Evolutionary conservation across 2,888 invertebrate species (phyloP), one percentile per base, ranked within the genome.

Genomic region (Podotricha telesiphe): DNA sequence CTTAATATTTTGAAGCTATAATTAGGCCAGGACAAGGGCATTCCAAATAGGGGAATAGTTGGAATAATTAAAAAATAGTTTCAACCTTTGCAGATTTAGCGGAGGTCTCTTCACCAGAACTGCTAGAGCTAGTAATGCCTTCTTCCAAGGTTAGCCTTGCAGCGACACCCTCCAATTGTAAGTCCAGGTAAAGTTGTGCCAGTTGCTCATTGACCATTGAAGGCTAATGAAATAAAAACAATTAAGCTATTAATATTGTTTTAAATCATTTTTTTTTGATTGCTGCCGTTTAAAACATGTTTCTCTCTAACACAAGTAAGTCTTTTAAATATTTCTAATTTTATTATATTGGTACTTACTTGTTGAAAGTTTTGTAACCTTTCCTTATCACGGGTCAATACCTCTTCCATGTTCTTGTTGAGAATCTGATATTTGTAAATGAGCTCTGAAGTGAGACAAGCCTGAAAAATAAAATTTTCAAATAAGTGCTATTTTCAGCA

Each of bases 171-270:
- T 95, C 94, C n/a, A 95, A 77, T 75, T 95, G 95, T 77, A 96
- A 86, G 77, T 96, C 96, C 42, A 94, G 76, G 78, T 96, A 96
- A 5, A 96, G 85, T 78, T 96, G 96, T 47, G 89, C 93, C 22
- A 97, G 82, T 82, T 97, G 97, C 67, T 96, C 95, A 79, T 96
- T 96, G 0, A 97, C 96, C 76, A 96, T 76, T 1, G 89, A 77
- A 0, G 96, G 95, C 94, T 96, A 91, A 67, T 86, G 4, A 2
- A 48, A 19, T 8, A 19, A 2, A 19, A n/a, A n/a, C n/a, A n/a
- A n/a, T n/a, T n/a, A n/a, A n/a, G n/a, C n/a, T n/a, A n/a, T n/a
- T n/a, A n/a, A n/a, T n/a, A n/a, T n/a, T n/a, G n/a, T n/a, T n/a
- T n/a, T n/a, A n/a, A n/a, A n/a, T n/a, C n/a, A n/a, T n/a, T n/a